These are phyloP conservation scores for Sminthurinus signatus DNA, from an alignment of 1,140 invertebrate species.

Conservation along the genomic window DNA sequence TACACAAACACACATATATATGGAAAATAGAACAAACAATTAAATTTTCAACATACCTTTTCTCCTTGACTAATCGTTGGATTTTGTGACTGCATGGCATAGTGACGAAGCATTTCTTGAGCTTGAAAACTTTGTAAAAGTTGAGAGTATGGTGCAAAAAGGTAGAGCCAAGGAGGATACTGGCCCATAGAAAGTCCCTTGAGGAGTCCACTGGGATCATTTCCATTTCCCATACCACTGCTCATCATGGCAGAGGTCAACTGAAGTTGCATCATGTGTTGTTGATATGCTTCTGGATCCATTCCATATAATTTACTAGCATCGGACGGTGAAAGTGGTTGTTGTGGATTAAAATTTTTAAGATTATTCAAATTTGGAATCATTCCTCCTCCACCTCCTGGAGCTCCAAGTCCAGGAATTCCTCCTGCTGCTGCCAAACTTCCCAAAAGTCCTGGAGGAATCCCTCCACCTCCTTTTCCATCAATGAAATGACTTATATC, in stretches of 20 bases:
- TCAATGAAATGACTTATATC: too few species aligned
- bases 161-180: constrained; percentile 42
- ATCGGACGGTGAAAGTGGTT: constrained; percentile 30
- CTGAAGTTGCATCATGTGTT: constrained; percentile 40
- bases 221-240: too few species aligned
- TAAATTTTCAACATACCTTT: constrained; percentile 39
- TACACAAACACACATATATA: too few species aligned
- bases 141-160: constrained; percentile 44
- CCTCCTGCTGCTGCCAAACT: neutral
- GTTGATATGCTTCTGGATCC: constrained; percentile 39
- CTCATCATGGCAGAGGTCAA: constrained; percentile 34
- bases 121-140: constrained; percentile 44
- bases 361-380: too few species aligned
- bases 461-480: neutral
- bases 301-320: constrained; percentile 32
- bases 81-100: constrained; percentile 40
- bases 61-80: constrained; percentile 38
- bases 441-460: neutral
- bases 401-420: neutral
- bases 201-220: constrained; percentile 32
- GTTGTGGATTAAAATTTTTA: constrained; percentile 23
- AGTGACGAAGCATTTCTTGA: constrained; percentile 43
- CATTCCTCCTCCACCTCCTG: too few species aligned
- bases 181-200: constrained; percentile 35
- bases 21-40: too few species aligned